These are phyloP conservation scores for Sminthurides bifidus DNA, from an alignment of 1,140 invertebrate genomes.

Conservation along the genomic window DNA sequence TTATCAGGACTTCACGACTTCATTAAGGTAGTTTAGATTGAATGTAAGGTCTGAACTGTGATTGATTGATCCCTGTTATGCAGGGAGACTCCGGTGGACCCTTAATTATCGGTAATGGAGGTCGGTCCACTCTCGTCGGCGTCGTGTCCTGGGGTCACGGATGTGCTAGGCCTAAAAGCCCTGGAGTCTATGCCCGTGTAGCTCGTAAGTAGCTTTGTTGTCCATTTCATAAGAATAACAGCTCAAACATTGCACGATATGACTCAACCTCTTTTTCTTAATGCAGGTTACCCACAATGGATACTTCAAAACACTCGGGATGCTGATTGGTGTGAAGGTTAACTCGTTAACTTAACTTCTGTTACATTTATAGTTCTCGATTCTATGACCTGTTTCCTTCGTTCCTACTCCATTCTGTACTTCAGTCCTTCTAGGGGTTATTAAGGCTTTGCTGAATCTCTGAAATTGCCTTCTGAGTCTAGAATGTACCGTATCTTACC, in stretches of 20 bases:
- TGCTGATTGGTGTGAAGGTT: conserved; percentile 14
- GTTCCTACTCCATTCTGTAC: too few relatives aligned
- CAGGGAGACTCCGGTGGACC: conserved; percentile 13
- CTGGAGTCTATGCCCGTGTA: conserved; percentile 43
- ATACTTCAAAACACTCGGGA: conserved; percentile 11
- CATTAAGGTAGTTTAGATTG: neutral
- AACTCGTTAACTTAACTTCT: too few relatives aligned
- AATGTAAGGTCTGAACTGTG: neutral
- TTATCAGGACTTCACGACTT: neutral
- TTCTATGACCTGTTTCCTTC: too few relatives aligned
- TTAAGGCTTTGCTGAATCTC: too few relatives aligned
- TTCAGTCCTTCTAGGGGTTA: too few relatives aligned
- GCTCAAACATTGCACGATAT: neutral
- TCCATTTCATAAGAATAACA: neutral
- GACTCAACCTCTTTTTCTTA: neutral
- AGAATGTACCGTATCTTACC: too few relatives aligned
- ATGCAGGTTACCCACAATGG: conserved; percentile 11
- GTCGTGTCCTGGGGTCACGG: conserved; percentile 33
- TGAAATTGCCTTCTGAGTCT: too few relatives aligned
- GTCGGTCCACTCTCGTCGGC: conserved; percentile 25
- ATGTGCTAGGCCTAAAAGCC: conserved; percentile 38
- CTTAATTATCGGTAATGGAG: conserved; percentile 18
- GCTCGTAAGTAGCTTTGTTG: conserved; percentile 3
- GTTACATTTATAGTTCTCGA: too few relatives aligned
- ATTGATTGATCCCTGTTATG: neutral